phyloP scores from a whole-genome alignment of 2,113 vertebrate species.

The Syngnathus scovelli region DNA sequence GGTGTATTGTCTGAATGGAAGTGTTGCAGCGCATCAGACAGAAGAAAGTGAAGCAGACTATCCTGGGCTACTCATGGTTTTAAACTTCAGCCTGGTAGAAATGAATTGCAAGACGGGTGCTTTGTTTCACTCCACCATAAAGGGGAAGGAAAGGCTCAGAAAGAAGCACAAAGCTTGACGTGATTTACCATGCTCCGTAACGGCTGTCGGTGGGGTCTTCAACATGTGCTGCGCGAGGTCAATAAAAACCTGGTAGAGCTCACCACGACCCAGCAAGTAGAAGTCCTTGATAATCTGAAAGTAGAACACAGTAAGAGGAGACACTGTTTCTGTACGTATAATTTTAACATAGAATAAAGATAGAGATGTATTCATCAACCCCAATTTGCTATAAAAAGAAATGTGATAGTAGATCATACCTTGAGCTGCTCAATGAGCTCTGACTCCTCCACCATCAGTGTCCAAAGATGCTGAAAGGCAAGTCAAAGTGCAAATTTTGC shows the following conservation, averaged over 20 bases:
- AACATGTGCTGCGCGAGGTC: constrained; percentile 95
- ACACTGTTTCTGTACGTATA: not conserved
- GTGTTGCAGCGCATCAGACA: not conserved
- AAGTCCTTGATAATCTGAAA: constrained; percentile 95
- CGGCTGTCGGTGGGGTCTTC: constrained; percentile 89
- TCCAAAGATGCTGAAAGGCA: constrained; percentile 87
- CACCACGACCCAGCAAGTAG: constrained; percentile 91
- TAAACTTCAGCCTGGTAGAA: not conserved
- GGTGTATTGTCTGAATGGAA: not conserved
- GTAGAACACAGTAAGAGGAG: not conserved
- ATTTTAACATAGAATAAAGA: not conserved
- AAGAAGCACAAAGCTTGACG: not conserved
- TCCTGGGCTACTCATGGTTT: not conserved
- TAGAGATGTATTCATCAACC: not conserved
- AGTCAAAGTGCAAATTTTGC: not conserved
- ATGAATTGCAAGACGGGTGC: not conserved
- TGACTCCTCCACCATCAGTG: constrained; percentile 94
- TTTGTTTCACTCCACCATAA: not conserved
- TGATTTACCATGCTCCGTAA: constrained; percentile 88
- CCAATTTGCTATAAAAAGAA: not conserved
- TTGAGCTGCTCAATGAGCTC: constrained; percentile 93
- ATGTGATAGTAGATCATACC: constrained; percentile 63
- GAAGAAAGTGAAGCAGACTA: not conserved
- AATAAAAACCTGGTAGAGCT: constrained; percentile 96
- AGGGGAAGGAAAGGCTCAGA: not conserved